Evolutionary conservation across 2,113 vertebrate genomes (phyloP), one percentile per base, ranked within the genome.

Genomic region (Dipodomys merriami): DNA sequence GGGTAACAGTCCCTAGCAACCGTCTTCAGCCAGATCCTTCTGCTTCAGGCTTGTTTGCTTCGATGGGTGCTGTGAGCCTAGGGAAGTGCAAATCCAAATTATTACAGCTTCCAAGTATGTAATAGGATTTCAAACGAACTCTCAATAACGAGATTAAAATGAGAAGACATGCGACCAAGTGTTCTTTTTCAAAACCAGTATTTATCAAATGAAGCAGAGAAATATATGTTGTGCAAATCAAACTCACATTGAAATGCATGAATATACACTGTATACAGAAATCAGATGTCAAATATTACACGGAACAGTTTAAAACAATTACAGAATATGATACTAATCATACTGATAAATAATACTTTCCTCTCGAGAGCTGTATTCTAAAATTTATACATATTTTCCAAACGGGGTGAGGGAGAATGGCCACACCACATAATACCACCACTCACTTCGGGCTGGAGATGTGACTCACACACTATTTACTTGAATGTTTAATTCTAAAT

Each of bases 101-200:
- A 94, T 62, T 12, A 60, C 85, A 60, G 85, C 73, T 30, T 97
- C 97, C 74, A 20, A 8, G 53, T 39, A 9, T 25, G 39, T 68
- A 57, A 69, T 44, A 78, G 89, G 95, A 85, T 91, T 94, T 84
- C 77, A 6, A 57, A 88, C 73, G 73, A 77, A 65, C 76, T 53
- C 62, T 64, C 86, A 60, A 53, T 73, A 44, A 83, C 49, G 53
- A 60, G 87, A 87, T 83, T 82, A 57, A 18, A 33, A 72, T 39
- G 67, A 69, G 72, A 94, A 85, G 83, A 65, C 84, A 33, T 46
- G 77, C 33, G 57, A 73, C 77, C 82, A 57, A 16, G 53, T 35
- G 49, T 68, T 92, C 77, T n/a, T n/a, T 30, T 93, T 83, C 57
- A 19, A 22, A 76, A 35, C 22, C 30, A 78, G 39, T 33, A 69